A percentile compares a stretch with the other conserved stretches of the same genome.
phyloP scores from a whole-genome alignment of 1,140 invertebrate genomes.

The Scaptomyza pallida region DNA sequence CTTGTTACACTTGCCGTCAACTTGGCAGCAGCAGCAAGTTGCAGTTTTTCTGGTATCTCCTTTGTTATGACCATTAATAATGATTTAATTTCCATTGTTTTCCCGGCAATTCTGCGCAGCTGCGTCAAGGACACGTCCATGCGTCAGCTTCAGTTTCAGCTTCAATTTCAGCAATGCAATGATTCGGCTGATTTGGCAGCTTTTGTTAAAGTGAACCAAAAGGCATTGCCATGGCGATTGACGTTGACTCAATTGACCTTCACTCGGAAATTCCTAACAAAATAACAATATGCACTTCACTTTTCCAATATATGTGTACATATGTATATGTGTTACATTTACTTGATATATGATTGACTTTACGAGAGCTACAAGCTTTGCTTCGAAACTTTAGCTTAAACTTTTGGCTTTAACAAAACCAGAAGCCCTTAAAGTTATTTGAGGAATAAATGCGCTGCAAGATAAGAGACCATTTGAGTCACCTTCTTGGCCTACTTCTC shows the following conservation, averaged over 20 bases:
- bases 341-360: conserved; percentile 1
- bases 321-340: conserved; percentile 19
- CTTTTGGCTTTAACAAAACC: too few relatives aligned
- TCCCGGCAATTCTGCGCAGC: conserved; percentile 43
- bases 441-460: too few relatives aligned
- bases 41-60: conserved; percentile 33
- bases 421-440: too few relatives aligned
- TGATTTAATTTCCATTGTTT: conserved; percentile 77
- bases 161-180: neutral
- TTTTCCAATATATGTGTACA: conserved; percentile 11
- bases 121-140: conserved; percentile 62
- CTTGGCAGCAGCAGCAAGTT: conserved; percentile 38
- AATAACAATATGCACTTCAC: neutral
- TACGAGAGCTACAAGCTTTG: too few relatives aligned
- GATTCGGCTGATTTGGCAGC: conserved; percentile 43
- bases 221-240: conserved; percentile 1
- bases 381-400: too few relatives aligned
- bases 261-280: conserved; percentile 5
- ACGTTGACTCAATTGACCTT: conserved; percentile 44
- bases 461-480: too few relatives aligned
- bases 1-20: conserved; percentile 67
- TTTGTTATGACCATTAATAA: conserved; percentile 67
- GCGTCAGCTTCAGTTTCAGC: conserved; percentile 46
- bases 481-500: too few relatives aligned
- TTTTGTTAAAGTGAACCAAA: conserved; percentile 8